Evolutionary conservation across 2,113 vertebrate genomes (phyloP).

Genomic region (Psammodynastes pulverulentus): DNA sequence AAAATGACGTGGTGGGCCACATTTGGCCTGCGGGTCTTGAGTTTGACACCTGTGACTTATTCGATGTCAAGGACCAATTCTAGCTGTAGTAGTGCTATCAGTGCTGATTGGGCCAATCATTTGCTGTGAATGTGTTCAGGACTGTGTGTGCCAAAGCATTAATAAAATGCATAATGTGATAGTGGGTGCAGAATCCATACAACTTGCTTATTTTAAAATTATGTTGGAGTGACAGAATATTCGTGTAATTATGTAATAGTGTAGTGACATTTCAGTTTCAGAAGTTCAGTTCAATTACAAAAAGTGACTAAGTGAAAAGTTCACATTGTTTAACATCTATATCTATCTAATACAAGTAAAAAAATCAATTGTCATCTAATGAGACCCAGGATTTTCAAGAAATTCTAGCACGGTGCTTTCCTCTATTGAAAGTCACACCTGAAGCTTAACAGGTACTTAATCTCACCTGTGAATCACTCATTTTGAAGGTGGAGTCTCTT

Average conservation of each 20-base stretch:
- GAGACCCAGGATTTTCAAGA: background rate
- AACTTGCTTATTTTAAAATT: background rate
- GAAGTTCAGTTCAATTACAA: background rate
- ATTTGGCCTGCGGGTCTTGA: too few relatives aligned
- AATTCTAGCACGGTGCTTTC: background rate
- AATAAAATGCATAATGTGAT: background rate
- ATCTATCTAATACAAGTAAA: background rate
- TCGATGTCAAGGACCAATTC: too few relatives aligned
- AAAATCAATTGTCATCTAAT: background rate
- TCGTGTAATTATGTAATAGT: background rate
- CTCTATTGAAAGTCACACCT: conserved; percentile 2
- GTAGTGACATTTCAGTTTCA: background rate
- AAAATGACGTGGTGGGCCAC: too few relatives aligned
- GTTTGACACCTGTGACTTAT: too few relatives aligned
- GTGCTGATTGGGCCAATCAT: background rate
- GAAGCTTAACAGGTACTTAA: background rate
- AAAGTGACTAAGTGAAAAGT: background rate
- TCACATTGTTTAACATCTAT: background rate
- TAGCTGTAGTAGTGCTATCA: background rate
- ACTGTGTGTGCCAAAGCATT: background rate
- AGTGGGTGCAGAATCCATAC: background rate
- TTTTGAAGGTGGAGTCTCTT: conserved; percentile 54
- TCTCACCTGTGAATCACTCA: conserved; percentile 82
- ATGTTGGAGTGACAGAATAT: background rate
- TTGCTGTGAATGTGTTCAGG: background rate